A percentile compares a stretch with the other conserved stretches of the same genome.
phyloP scores from a whole-genome alignment of 2,888 invertebrate genomes.

The Lypha dubia region DNA sequence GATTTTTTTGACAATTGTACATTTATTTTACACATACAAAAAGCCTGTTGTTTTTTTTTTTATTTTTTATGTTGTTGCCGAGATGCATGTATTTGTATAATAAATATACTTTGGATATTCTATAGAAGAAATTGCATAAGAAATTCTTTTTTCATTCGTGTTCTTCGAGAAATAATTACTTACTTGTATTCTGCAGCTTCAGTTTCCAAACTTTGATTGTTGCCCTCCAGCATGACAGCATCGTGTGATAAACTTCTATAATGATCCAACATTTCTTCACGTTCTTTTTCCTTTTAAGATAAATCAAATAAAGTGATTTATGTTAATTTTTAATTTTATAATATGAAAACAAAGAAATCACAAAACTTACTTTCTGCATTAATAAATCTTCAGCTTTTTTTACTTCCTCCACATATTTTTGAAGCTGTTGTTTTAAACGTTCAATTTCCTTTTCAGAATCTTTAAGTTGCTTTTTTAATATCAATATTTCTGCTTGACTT shows the following conservation, averaged over 20 bases:
- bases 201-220: slow-evolving; percentile 90
- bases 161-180: slow-evolving; percentile 42
- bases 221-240: slow-evolving; percentile 90
- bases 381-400: slow-evolving; percentile 91
- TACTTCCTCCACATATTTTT: slow-evolving; percentile 92
- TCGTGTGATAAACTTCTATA: slow-evolving; percentile 91
- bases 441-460: slow-evolving; percentile 89
- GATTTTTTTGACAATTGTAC: too few relatives aligned
- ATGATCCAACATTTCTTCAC: slow-evolving; percentile 91
- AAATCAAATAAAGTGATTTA: background rate
- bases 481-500: slow-evolving; percentile 86
- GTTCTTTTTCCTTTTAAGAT: slow-evolving; percentile 87
- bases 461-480: slow-evolving; percentile 87
- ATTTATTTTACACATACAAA: too few relatives aligned
- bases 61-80: too few relatives aligned
- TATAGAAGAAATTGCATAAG: too few relatives aligned
- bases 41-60: too few relatives aligned
- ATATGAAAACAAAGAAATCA: too few relatives aligned
- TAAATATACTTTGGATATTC: too few relatives aligned
- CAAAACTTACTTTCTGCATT: slow-evolving; percentile 85
- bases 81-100: too few relatives aligned
- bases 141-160: too few relatives aligned
- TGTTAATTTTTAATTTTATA: background rate
- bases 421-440: slow-evolving; percentile 89
- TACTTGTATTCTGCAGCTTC: slow-evolving; percentile 89